A percentile compares a stretch with the other conserved stretches of the same genome.
Conservation (phyloP, 1,140 invertebrate species). For the Lepidurus arcticus region DNA sequence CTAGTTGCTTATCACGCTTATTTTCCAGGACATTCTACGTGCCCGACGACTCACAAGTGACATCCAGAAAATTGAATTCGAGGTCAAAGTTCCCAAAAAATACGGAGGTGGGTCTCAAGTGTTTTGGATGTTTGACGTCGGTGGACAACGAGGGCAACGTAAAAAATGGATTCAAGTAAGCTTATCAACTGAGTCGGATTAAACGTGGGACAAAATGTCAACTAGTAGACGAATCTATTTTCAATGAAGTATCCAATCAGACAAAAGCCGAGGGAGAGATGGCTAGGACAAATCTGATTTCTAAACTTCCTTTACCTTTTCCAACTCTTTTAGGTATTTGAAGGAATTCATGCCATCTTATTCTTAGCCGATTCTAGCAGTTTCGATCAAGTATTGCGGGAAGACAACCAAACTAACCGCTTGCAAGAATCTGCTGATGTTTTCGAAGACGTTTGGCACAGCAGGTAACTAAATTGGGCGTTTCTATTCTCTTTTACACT, state of each 20-base stretch:
- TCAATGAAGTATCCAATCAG: not conserved
- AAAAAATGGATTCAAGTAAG: conserved; percentile 73
- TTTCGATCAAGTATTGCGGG: conserved; percentile 68
- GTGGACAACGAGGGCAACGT: conserved; percentile 72
- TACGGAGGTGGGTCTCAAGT: conserved; percentile 59
- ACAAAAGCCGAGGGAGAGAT: not conserved
- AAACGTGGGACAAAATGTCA: not conserved
- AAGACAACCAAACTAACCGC: conserved; percentile 62
- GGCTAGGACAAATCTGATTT: not conserved
- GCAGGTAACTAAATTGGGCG: conserved; percentile 50
- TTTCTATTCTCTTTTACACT: not conserved
- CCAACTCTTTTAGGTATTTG: conserved; percentile 57
- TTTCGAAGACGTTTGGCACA: conserved; percentile 70
- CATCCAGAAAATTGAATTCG: conserved; percentile 67
- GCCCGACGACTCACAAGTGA: conserved; percentile 62
- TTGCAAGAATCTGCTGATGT: conserved; percentile 62
- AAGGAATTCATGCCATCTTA: conserved; percentile 70
- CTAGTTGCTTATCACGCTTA: conserved; percentile 26
- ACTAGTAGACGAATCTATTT: not conserved
- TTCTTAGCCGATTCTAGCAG: conserved; percentile 70
- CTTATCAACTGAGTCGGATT: not conserved
- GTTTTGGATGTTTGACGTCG: conserved; percentile 73
- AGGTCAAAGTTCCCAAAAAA: conserved; percentile 58
- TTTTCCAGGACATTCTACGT: conserved; percentile 56
- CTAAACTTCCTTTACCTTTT: not conserved